Conservation (phyloP, 2,888 invertebrate species). For the Cephus rjabovi region DNA sequence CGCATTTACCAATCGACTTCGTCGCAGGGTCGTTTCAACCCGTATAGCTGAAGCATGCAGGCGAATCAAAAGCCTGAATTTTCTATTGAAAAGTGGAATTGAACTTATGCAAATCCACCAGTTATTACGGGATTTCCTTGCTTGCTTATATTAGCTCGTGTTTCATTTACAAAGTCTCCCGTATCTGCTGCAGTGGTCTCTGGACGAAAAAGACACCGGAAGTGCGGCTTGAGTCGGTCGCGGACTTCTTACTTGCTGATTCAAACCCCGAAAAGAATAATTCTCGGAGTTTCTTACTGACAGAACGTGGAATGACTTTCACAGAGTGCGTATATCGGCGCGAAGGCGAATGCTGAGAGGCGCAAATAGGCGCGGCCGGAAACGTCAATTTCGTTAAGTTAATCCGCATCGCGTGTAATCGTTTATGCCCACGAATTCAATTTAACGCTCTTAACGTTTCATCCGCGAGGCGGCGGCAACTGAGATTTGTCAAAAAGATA, state of each 20-base stretch:
- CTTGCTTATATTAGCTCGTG: neutral
- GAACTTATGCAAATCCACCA: neutral
- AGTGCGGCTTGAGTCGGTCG: neutral
- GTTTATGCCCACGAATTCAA: slow-evolving; percentile 35
- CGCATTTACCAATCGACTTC: neutral
- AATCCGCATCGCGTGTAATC: slow-evolving; percentile 39
- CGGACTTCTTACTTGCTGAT: neutral
- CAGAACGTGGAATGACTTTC: slow-evolving; percentile 43
- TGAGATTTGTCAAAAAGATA: slow-evolving; percentile 8
- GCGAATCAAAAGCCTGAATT: neutral
- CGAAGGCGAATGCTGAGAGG: slow-evolving; percentile 12
- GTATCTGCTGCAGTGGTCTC: neutral
- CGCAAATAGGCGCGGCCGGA: slow-evolving; percentile 56
- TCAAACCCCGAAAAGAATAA: neutral
- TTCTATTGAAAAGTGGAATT: neutral
- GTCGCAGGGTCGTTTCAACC: neutral
- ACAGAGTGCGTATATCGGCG: slow-evolving; percentile 28
- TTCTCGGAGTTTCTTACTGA: neutral
- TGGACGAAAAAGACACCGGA: neutral
- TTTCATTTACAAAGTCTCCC: neutral
- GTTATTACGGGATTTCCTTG: neutral
- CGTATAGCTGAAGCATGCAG: neutral
- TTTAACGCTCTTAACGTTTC: slow-evolving; percentile 34
- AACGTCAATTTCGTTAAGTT: slow-evolving; percentile 55
- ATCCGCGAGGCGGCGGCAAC: neutral